phyloP scores from a whole-genome alignment of 1,140 invertebrate genomes.

The Nebria ingens region DNA sequence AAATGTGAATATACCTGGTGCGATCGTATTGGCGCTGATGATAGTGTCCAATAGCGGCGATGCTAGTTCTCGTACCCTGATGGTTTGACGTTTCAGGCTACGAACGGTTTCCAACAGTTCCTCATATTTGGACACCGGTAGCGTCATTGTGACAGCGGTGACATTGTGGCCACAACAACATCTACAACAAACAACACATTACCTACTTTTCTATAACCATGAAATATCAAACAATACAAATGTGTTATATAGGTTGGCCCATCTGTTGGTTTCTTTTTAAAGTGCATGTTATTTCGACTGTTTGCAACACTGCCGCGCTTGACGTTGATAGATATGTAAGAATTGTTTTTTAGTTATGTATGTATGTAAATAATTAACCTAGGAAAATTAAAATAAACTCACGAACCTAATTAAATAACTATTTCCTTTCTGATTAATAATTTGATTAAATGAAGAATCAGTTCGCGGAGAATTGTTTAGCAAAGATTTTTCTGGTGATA shows the following conservation, averaged over 20 bases:
- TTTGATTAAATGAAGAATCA: too few species aligned
- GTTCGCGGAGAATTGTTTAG: too few species aligned
- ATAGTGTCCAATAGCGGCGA: constrained; percentile 31
- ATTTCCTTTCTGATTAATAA: too few species aligned
- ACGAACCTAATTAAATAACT: too few species aligned
- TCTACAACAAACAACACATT: neutral
- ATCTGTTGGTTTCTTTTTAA: too few species aligned
- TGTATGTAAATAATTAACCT: too few species aligned
- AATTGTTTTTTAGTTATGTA: too few species aligned
- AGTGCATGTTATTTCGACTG: too few species aligned
- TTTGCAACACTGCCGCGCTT: too few species aligned
- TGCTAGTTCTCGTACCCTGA: constrained; percentile 33
- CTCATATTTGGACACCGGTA: constrained; percentile 43
- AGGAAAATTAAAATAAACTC: too few species aligned
- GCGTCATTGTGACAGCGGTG: constrained; percentile 33
- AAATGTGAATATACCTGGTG: neutral
- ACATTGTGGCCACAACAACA: neutral
- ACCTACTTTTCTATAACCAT: neutral
- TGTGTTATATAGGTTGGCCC: neutral
- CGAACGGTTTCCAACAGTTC: constrained; percentile 41
- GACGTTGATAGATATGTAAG: too few species aligned
- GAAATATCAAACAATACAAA: neutral
- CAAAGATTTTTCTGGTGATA: too few species aligned
- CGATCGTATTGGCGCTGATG: constrained; percentile 22
- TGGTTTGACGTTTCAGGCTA: constrained; percentile 41